A percentile compares a stretch with the other conserved stretches of the same genome.
These are phyloP conservation scores for Regulus satrapa DNA, from an alignment of 2,113 vertebrate genomes.

Conservation along the genomic window DNA sequence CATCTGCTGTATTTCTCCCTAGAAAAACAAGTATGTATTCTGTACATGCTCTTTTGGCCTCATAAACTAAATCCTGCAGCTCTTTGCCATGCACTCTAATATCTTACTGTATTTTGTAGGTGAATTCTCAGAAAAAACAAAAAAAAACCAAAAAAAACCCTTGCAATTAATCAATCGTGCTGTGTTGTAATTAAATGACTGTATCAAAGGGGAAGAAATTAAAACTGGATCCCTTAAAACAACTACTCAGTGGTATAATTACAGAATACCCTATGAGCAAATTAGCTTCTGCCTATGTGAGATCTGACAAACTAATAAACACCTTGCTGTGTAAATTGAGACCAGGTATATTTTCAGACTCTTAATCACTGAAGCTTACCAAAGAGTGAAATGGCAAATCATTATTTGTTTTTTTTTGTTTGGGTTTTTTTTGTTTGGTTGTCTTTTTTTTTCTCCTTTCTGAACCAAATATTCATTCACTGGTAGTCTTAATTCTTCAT, in stretches of 20 bases:
- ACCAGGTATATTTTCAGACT: constrained; percentile 39
- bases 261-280: constrained; percentile 37
- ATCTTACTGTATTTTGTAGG: not conserved
- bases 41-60: not conserved
- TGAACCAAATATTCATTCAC: not conserved
- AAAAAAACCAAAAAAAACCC: too few species aligned
- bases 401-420: not conserved
- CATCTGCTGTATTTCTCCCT: not conserved
- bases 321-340: constrained; percentile 59
- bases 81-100: not conserved
- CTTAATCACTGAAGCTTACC: constrained; percentile 44
- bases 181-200: constrained; percentile 48
- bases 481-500: not conserved
- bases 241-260: constrained; percentile 38
- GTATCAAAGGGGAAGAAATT: constrained; percentile 50
- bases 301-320: constrained; percentile 63
- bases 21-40: not conserved
- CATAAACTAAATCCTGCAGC: not conserved
- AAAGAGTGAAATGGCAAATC: not conserved
- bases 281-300: constrained; percentile 48
- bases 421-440: too few species aligned
- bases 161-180: constrained; percentile 21
- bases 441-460: not conserved
- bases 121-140: constrained; percentile 16
- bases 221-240: constrained; percentile 24